Base-by-base conservation (phyloP, 2,888 invertebrate genomes). In the Ceriagrion tenellum region DNA sequence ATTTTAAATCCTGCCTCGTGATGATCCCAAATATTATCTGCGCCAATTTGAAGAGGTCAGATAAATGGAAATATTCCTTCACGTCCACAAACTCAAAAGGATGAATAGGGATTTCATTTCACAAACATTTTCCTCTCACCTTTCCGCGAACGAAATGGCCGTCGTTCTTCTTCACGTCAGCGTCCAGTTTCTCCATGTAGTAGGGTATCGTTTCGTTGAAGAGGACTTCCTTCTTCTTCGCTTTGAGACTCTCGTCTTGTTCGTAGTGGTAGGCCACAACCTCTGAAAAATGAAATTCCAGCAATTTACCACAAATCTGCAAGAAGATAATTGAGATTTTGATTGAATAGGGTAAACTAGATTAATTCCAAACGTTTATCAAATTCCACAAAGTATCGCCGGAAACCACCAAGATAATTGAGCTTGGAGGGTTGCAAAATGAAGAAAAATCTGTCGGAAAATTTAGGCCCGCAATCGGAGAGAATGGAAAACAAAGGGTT, bases 131-230 rank as follows among this genome's bases (percentile, higher is more conserved):
- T 18, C n/a, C 63, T 30, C 95, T 18, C 69, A 95, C 95, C 95
- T 95, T 95, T 89, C 95, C 95, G 20, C n/a, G 59, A 16, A 95
- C 90, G 55, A 95, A 95, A 55, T 95, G 90, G 10, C 95, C 95
- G 26, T 63, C 74, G 91, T 95, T 95, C 69, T 74, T 90, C 95
- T 95, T 95, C 90, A 95, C 95, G 16, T 95, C 90, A 6, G 55
- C 69, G 30, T 95, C 89, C 16, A 95, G 55, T 74, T 90, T 63
- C 47, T 63, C 90, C 95, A 95, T 30, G 55, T 95, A 95, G 69
- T 90, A 95, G 13, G 95, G 95, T 20, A 95, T 74, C 2, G 74
- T 90, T 55, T 90, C 90, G 55, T 95, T 90, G 59, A 95, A 47
- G 55, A 90, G 63, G 10, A 74, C 69, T 74, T 95, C 95, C 81